Evolutionary conservation across 2,113 vertebrate species (phyloP).

Genomic region (Strix aluco): DNA sequence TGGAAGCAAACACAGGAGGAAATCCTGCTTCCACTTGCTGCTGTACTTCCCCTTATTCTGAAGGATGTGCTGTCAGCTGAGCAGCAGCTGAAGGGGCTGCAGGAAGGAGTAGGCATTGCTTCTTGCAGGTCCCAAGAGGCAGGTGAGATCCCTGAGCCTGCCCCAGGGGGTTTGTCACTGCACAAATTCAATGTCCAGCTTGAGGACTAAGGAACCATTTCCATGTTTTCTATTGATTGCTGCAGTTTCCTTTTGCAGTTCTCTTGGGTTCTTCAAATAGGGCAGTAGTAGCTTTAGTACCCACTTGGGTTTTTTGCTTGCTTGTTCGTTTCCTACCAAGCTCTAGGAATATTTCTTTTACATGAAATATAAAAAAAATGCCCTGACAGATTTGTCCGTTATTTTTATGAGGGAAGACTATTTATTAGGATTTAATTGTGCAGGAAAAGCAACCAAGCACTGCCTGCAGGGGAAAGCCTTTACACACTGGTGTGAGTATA

Average conservation of each 20-base stretch:
- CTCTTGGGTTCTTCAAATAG: not conserved
- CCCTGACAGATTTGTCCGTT: not conserved
- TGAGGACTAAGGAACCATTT: not conserved
- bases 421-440: not conserved
- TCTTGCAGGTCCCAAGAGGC: not conserved
- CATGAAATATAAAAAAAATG: not conserved
- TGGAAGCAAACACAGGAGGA: not conserved
- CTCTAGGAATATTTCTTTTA: not conserved
- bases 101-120: not conserved
- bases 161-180: not conserved
- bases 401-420: not conserved
- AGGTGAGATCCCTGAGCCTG: not conserved
- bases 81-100: not conserved
- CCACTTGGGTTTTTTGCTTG: not conserved
- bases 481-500: not conserved
- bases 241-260: conserved; percentile 1
- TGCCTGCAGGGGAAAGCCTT: not conserved
- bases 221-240: not conserved
- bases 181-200: not conserved
- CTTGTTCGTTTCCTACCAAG: not conserved
- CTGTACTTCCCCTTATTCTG: not conserved
- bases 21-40: not conserved
- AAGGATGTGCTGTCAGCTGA: not conserved
- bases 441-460: not conserved
- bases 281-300: not conserved